Base-by-base conservation (phyloP, 1,140 invertebrate species). In the Musca domestica region DNA sequence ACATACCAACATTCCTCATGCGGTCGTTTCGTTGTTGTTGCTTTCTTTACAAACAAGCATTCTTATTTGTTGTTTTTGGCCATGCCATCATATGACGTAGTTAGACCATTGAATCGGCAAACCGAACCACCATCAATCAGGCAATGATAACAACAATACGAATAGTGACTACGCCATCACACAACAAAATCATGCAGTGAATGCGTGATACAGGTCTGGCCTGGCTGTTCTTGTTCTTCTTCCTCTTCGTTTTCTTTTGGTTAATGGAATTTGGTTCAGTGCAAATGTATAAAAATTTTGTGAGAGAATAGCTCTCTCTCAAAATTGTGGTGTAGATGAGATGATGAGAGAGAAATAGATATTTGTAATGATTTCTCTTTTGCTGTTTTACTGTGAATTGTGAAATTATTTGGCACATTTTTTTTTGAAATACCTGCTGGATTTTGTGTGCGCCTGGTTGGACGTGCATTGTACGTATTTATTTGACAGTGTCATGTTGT, bases 171-270 rank as follows among this genome's bases (percentile, higher is more conserved):
- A n/a, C n/a, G n/a, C n/a, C 61, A 4, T 15, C 22, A 65, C 14
- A 49, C 7, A 19, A 27, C n/a, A n/a, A 10, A 47, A 67, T 64
- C 67, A 68, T 68, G 67, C 67, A 63, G 25, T 51, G 67, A 64
- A 34, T 22, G 67, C 67, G 67, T 68, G 67, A 56, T 49, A 52
- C 19, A 12, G 10, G 6, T 14, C n/a, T 58, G n/a, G 25, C 3
- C 7, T n/a, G 15, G 25, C n/a, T 27, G 7, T 56, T 56, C 14
- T 56, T 58, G 25, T 30, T n/a, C 23, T 0, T 51, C 12, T 54
- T 10, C 27, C 5, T 25, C 15, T 56, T 58, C 30, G 17, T 25
- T 25, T 27, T 56, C 3, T 58, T 54, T 0, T 56, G 9, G n/a
- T n/a, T 58, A n/a, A n/a, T n/a, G n/a, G n/a, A n/a, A 27, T 30